Percentiles rank a stretch among this genome's conserved stretches.
These are phyloP conservation scores for Xiphophorus couchianus DNA, from an alignment of 2,113 vertebrate genomes.

Conservation along the genomic window DNA sequence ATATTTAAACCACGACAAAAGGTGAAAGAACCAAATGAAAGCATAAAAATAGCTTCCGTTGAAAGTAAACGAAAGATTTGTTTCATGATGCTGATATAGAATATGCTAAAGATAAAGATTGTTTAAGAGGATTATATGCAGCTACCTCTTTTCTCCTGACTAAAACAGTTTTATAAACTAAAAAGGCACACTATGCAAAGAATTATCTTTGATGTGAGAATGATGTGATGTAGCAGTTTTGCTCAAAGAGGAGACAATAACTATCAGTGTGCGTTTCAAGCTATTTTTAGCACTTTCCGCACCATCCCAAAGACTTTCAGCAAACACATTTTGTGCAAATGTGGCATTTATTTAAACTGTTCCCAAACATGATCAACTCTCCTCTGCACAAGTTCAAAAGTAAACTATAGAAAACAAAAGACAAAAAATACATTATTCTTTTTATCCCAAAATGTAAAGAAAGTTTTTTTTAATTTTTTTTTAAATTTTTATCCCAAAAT, in stretches of 20 bases:
- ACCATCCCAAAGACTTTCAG: neutral
- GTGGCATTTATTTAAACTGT: neutral
- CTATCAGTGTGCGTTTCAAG: neutral
- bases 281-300: neutral
- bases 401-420: neutral
- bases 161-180: neutral
- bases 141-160: too few relatives aligned
- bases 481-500: neutral
- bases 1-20: too few relatives aligned
- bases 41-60: neutral
- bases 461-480: neutral
- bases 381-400: neutral
- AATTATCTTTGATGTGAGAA: too few relatives aligned
- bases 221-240: neutral
- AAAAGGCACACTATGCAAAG: neutral
- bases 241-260: neutral
- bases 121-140: neutral
- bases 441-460: neutral
- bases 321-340: neutral
- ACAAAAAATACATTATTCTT: too few relatives aligned
- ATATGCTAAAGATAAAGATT: neutral
- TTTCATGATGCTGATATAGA: neutral
- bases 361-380: neutral
- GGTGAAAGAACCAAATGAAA: too few relatives aligned
- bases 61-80: neutral